These are phyloP conservation scores for Calcarius ornatus DNA, from an alignment of 2,113 vertebrate genomes.

Conservation along the genomic window DNA sequence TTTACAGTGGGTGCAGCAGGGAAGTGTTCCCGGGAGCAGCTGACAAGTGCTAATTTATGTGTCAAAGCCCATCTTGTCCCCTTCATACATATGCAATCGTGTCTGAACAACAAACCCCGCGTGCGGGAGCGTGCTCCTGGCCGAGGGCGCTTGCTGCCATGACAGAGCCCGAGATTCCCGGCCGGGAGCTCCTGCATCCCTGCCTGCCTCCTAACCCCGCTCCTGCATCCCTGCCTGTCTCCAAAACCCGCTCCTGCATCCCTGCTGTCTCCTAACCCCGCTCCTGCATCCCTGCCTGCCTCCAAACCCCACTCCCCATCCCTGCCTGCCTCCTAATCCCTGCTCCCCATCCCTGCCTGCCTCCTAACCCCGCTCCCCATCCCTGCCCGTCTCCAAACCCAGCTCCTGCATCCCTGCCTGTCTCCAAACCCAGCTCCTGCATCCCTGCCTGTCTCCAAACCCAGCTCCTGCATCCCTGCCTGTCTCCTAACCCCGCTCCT, in stretches of 20 bases:
- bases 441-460: too few relatives aligned
- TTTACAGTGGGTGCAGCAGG: constrained; percentile 44
- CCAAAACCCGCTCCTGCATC: not conserved
- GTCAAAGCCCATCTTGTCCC: constrained; percentile 68
- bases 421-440: too few relatives aligned
- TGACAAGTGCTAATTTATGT: constrained; percentile 71
- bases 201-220: too few relatives aligned
- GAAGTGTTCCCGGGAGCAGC: constrained; percentile 54
- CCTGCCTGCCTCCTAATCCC: not conserved
- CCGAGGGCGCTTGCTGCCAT: not conserved
- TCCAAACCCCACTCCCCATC: too few relatives aligned
- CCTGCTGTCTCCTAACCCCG: accelerated
- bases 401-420: not conserved
- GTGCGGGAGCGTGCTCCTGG: not conserved
- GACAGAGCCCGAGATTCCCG: not conserved
- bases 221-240: not conserved
- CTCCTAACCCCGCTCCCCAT: too few relatives aligned
- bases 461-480: not conserved
- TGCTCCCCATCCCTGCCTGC: too few relatives aligned
- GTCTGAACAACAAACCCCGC: constrained; percentile 10
- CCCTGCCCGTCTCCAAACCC: too few relatives aligned
- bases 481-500: not conserved
- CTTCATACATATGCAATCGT: constrained; percentile 61
- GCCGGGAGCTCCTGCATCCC: not conserved
- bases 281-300: not conserved